Base-by-base conservation (phyloP, 2,888 invertebrate species). In the Hirtodrosophila confusa region DNA sequence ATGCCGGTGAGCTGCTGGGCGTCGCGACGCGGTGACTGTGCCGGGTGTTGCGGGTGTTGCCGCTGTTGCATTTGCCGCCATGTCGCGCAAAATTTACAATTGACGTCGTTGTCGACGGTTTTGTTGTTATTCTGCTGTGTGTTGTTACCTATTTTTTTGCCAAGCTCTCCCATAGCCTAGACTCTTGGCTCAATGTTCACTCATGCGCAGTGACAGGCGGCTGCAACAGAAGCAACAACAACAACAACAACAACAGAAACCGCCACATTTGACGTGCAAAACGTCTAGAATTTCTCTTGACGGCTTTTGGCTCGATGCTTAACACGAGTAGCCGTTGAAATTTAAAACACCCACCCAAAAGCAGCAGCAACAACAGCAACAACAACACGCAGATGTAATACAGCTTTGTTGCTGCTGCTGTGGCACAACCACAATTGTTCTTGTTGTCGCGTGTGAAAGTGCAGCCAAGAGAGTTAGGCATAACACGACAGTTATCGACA, bases 261-360 rank as follows among this genome's bases (percentile, higher is more conserved):
- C 45, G 62, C 77, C 68, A 78, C 74, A 77, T 74, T 79, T 86
- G 87, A 88, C 75, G 75, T 77, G 71, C 64, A 80, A 88, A 74
- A 73, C 87, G 88, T 88, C 88, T 86, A 80, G 87, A 84, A 84
- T 85, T 86, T 88, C 84, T 70, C 63, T 77, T 69, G 73, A 64
- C 76, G 56, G 76, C 73, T 61, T 70, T 73, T 74, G 73, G 73
- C 66, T 61, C 54, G 80, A 65, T 61, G 88, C 83, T 84, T 54
- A 84, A 84, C 80, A 84, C 88, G 72, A 70, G 83, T 84, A 84
- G 83, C 83, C 70, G 67, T 66, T 86, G 82, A 86, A 82, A 88
- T 75, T 78, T 33, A 82, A 82, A 88, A 88, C 86, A 87, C 56
- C 67, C 66, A 63, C 63, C 62, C 41, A 63, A 62, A 61, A 35